Base-by-base conservation (phyloP, 2,113 vertebrate species). In the Dicrurus megarhynchus region DNA sequence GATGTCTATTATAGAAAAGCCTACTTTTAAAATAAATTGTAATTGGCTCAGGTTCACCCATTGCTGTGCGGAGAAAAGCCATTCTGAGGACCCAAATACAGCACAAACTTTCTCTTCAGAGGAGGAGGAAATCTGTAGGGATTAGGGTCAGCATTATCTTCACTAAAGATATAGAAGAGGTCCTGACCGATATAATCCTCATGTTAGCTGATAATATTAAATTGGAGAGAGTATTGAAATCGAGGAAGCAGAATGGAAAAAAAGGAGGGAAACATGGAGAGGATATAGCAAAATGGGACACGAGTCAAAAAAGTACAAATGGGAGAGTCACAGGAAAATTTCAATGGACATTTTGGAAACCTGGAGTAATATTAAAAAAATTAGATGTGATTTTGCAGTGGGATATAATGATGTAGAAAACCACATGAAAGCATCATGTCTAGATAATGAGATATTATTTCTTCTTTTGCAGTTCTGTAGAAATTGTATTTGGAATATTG, bases 91-190 rank as follows among this genome's bases (percentile, higher is more conserved):
- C 63, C 33, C 52, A 86, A 94, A 89, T 64, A 68, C 42, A 95
- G 80, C 60, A 88, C 15, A 91, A 85, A 90, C 59, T 82, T 93
- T 74, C 47, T 63, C 47, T 90, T 84, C 70, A 80, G 84, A 80
- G 27, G 30, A 80, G 27, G 30, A 89, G 63, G 74, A 93, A 75
- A 85, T 81, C 68, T 88, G 55, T 17, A 46, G 71, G 60, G 76
- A 92, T 94, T 93, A 86, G 37, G 68, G 76, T 83, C 92, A 90
- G 83, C 41, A 77, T 74, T 89, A 88, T 92, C 81, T 80, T 91
- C 63, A 47, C 24, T 65, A 46, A 84, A 92, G 90, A 84, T 61
- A 90, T 4, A 68, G 69, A 75, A 86, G 42, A 71, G 44, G 52
- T 78, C 83, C 74, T 76, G 90, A 84, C 80, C 7, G 1, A 79